phyloP scores from a whole-genome alignment of 1,140 invertebrate genomes.

The Lepidostoma basale region DNA sequence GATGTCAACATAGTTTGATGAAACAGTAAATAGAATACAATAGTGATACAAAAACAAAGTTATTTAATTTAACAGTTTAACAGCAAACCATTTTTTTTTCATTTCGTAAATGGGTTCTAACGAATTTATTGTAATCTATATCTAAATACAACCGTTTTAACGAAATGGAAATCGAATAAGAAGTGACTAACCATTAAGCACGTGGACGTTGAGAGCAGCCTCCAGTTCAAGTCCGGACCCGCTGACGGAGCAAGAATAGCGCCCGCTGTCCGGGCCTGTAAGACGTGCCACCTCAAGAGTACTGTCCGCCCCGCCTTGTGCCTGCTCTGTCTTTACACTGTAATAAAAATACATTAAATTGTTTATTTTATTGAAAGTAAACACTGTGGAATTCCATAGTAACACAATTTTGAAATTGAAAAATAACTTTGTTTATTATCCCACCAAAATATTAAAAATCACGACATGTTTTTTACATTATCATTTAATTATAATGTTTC shows the following conservation, averaged over 20 bases:
- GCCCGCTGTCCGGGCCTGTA: slow-evolving; percentile 71
- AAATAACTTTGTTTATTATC: not conserved
- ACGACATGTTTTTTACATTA: too few species aligned
- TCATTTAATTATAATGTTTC: too few species aligned
- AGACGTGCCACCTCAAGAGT: slow-evolving; percentile 72
- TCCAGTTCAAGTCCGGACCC: slow-evolving; percentile 27
- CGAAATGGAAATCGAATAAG: too few species aligned
- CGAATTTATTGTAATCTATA: not conserved
- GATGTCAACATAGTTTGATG: too few species aligned
- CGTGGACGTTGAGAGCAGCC: slow-evolving; percentile 67
- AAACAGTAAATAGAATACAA: too few species aligned
- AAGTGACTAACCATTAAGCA: slow-evolving; percentile 64
- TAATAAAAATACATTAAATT: slow-evolving; percentile 42
- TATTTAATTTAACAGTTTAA: too few species aligned
- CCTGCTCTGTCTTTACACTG: slow-evolving; percentile 72
- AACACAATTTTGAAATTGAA: not conserved
- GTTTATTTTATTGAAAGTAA: not conserved
- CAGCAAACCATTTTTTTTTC: not conserved
- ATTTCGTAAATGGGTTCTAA: not conserved
- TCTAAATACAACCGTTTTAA: not conserved
- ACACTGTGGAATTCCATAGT: not conserved
- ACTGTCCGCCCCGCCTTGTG: slow-evolving; percentile 71
- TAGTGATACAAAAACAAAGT: too few species aligned
- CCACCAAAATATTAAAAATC: not conserved
- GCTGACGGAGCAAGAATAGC: slow-evolving; percentile 72